Conservation (phyloP, 2,888 invertebrate species). For the Dugesia japonica region DNA sequence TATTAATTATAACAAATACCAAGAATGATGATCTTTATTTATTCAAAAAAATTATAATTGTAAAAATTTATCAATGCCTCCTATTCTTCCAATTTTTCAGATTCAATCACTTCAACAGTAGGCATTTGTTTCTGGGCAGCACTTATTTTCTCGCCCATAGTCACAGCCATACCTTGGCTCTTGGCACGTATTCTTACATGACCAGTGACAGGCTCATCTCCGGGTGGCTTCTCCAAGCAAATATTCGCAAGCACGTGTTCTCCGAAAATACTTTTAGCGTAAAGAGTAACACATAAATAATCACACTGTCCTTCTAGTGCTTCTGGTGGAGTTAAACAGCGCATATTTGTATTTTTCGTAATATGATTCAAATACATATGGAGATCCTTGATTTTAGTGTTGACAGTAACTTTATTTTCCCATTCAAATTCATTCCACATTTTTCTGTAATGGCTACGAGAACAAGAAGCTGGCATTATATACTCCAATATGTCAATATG, state of each 20-base stretch:
- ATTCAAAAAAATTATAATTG: too few species aligned
- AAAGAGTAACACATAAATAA: constrained; percentile 98
- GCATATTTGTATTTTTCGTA: constrained; percentile 89
- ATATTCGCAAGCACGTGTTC: constrained; percentile 97
- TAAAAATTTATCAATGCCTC: neutral
- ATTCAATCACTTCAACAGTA: neutral
- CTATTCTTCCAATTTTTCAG: neutral
- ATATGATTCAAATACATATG: constrained; percentile 79
- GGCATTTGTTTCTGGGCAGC: constrained; percentile 44
- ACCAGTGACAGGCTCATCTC: constrained; percentile 67
- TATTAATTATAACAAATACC: too few species aligned
- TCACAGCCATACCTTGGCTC: constrained; percentile 96
- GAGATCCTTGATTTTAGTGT: constrained; percentile 72
- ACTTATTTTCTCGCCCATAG: constrained; percentile 93
- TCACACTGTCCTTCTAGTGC: constrained; percentile 73
- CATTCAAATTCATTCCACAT: constrained; percentile 99
- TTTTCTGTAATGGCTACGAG: constrained; percentile 82
- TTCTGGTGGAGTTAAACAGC: constrained; percentile 69
- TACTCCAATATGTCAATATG: constrained; percentile 98
- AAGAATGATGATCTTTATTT: too few species aligned
- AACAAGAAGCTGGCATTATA: constrained; percentile 65
- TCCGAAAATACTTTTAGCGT: constrained; percentile 81
- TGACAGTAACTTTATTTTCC: constrained; percentile 97
- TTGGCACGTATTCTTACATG: constrained; percentile 94
- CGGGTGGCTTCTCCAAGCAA: constrained; percentile 68